Conservation (phyloP, 2,888 invertebrate species). For the Chydorus sphaericus region DNA sequence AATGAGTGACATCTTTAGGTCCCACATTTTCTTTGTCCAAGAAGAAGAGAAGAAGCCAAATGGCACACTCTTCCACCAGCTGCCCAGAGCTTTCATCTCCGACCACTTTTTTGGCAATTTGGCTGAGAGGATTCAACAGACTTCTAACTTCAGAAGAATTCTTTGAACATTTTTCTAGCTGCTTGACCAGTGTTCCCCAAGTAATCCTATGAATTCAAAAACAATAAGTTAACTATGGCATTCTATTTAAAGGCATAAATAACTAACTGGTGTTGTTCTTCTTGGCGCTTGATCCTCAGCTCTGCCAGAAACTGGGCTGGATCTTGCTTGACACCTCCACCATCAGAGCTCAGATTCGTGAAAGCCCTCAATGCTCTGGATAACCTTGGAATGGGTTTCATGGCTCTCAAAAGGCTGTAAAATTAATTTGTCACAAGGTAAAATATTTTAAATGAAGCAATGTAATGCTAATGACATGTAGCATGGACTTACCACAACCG, state of each 20-base stretch:
- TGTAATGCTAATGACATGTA: too few species aligned
- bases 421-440: too few species aligned
- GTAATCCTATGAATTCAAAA: neutral
- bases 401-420: too few species aligned
- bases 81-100: neutral
- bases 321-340: slow-evolving; percentile 13
- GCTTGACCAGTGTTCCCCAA: neutral
- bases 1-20: neutral
- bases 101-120: neutral
- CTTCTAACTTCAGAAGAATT: neutral
- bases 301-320: slow-evolving; percentile 11
- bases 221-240: neutral
- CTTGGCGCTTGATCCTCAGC: slow-evolving; percentile 15
- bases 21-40: neutral
- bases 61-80: neutral
- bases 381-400: slow-evolving; percentile 38
- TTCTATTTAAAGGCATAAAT: neutral
- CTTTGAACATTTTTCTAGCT: neutral
- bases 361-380: slow-evolving; percentile 49
- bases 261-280: slow-evolving; percentile 1
- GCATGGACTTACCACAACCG: too few species aligned
- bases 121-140: neutral
- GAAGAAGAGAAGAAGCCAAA: neutral
- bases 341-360: slow-evolving; percentile 31
- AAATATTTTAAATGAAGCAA: too few species aligned